Base-by-base conservation (phyloP, 1,140 invertebrate genomes). In the Drosophila murphyi region DNA sequence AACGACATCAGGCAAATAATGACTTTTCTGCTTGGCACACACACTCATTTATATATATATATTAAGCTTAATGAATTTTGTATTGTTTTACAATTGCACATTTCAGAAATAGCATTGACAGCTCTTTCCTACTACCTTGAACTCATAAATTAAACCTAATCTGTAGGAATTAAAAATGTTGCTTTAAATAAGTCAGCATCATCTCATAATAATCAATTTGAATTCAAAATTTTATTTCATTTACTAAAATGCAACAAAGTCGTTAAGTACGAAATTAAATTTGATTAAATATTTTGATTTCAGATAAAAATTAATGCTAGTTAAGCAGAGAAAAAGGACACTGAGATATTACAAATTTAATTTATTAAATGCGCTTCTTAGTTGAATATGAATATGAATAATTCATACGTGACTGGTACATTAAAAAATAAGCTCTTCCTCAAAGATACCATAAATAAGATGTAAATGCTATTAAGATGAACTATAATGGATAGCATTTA, bases 1-100 rank as follows among this genome's bases (percentile, higher is more conserved):
- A 59, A 63, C 39, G 54, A 70, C 60, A 39, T 43, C 32, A 47
- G 52, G 61, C 55, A 43, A 52, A 82, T 76, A 73, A 76, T 70
- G 52, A 65, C 59, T 69, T 63, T 67, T 72, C 56, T 56, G 43
- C 29, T 32, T 37, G 2, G 35, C 51, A 34, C 29, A 55, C 29
- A 55, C 6, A 34, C 5, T 57, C 7, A 10, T 12, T 12, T 12
- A 12, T 12, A 12, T 12, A 12, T 12, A 12, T 12, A 12, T 12
- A 12, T 52, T 60, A 39, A 35, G 34, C 32, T 61, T 56, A 73
- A 68, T 73, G 56, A 69, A 69, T 61, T 73, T 69, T 61, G 8
- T 31, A 73, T 54, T 65, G 32, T 72, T 72, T 63, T 43, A 29
- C 60, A 67, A 52, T 51, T 52, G 70, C 31, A 65, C 41, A 68